Evolutionary conservation across 2,113 vertebrate species (phyloP), one percentile per base, ranked within the genome.

Genomic region (Leucopsar rothschildi): DNA sequence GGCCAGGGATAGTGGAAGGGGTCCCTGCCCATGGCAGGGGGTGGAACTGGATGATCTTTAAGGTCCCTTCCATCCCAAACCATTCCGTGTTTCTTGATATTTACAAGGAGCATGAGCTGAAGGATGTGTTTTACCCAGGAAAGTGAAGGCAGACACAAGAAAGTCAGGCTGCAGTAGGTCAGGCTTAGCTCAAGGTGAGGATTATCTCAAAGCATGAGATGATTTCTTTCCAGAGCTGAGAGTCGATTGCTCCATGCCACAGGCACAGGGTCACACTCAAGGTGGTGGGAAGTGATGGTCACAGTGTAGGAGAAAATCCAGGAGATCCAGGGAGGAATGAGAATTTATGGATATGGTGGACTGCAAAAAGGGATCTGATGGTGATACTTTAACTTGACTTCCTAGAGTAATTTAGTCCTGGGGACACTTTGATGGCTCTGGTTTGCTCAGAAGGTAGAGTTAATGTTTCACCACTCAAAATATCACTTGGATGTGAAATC

Each of bases 211-310:
- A 63, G 35, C 16, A 2, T 7, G 63, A 39, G 13, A 33, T 15
- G 3, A 1, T 37, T 53, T 40, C 23, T 17, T 69, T 33, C 31
- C 53, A 37, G 15, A 75, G 16, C 19, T 17, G 42, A n/a, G 16
- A 22, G 4, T 19, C 27, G 39, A 1, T 25, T 5, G 7, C 12
- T 24, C 24, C 10, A 6, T 0, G 1, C 11, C 4, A 5, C 2
- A 8, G 31, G 23, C 11, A 22, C 16, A 45, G 66, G 23, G 31
- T 7, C 24, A 22, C 12, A 3, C 42, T 57, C 44, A n/a, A 35
- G 44, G 14, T 9, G 23, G 25, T 64, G 39, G 37, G 22, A 29
- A 5, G 33, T 4, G 14, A 18, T 14, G 39, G 29, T 21, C 11
- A 16, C 11, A 13, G 40, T 0, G 3, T 19, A 39, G 42, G 42